Evolutionary conservation across 2,797 vertebrate genomes (phyloP).

Genomic region (Melanotaenia pygmaea): DNA sequence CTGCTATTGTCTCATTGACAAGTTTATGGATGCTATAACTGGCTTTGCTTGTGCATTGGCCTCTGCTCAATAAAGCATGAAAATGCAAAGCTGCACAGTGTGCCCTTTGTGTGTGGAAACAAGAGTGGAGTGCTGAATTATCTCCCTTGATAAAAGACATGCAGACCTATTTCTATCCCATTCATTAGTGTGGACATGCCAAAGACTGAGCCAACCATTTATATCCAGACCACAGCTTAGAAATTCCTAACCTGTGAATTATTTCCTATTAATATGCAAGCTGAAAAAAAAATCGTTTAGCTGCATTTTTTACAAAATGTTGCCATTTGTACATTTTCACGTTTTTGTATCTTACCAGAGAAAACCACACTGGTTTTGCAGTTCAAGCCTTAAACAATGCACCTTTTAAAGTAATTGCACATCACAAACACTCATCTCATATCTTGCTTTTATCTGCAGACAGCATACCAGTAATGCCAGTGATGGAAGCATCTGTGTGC

Average conservation of each 20-base stretch:
- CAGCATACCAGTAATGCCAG: slow-evolving; percentile 16
- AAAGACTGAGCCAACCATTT: slow-evolving; percentile 46
- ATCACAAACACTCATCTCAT: slow-evolving; percentile 52
- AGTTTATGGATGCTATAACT: slow-evolving; percentile 45
- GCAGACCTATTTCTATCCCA: slow-evolving; percentile 61
- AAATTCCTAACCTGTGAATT: slow-evolving; percentile 51
- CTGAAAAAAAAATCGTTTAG: background rate
- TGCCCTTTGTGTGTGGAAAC: slow-evolving; percentile 77
- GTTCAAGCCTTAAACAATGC: background rate
- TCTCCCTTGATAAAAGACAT: slow-evolving; percentile 73
- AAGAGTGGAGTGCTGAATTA: slow-evolving; percentile 71
- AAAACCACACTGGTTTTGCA: background rate
- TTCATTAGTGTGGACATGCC: slow-evolving; percentile 64
- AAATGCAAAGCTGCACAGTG: slow-evolving; percentile 71
- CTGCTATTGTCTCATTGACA: slow-evolving; percentile 48
- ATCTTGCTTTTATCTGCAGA: slow-evolving; percentile 49
- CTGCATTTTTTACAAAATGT: background rate
- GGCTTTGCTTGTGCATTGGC: slow-evolving; percentile 58
- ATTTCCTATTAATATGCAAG: slow-evolving; percentile 30
- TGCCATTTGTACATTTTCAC: background rate
- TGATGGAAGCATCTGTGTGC: slow-evolving; percentile 19
- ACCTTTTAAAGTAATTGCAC: background rate
- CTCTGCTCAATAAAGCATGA: slow-evolving; percentile 69
- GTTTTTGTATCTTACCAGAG: background rate
- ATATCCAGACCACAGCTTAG: slow-evolving; percentile 29